Evolutionary conservation across 2,797 vertebrate species (phyloP).

Genomic region (Todus mexicanus): DNA sequence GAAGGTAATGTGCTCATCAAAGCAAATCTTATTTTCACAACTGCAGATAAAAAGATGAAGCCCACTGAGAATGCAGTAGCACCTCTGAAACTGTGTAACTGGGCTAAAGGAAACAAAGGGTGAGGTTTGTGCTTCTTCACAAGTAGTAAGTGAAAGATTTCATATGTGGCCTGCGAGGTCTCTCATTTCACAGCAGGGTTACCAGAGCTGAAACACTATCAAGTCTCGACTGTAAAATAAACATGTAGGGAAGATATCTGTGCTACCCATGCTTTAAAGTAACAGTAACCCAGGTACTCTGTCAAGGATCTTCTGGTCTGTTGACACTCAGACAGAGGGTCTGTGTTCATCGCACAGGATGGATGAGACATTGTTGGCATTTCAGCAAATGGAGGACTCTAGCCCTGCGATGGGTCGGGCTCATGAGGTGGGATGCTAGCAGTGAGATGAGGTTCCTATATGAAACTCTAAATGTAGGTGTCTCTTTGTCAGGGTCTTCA

Average conservation of each 20-base stretch:
- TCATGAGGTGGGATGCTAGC: not conserved
- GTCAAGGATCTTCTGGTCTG: not conserved
- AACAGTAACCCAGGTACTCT: not conserved
- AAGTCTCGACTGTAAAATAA: not conserved
- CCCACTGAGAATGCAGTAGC: not conserved
- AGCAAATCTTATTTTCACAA: not conserved
- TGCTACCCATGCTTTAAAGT: not conserved
- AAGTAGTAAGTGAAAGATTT: not conserved
- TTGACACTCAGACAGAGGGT: not conserved
- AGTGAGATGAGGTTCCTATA: not conserved
- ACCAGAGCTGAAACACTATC: not conserved
- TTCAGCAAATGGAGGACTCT: not conserved
- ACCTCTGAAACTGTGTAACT: not conserved
- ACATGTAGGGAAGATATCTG: not conserved
- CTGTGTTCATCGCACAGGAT: not conserved
- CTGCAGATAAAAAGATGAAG: not conserved
- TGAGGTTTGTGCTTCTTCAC: not conserved
- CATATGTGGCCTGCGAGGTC: not conserved
- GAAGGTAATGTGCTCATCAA: not conserved
- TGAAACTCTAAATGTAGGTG: not conserved
- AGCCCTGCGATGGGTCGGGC: not conserved
- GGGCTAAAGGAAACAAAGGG: not conserved
- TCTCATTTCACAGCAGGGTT: not conserved
- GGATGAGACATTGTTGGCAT: not conserved
- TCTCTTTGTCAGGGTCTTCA: not conserved